A percentile compares a stretch with the other conserved stretches of the same genome.
Evolutionary conservation across 2,888 invertebrate species (phyloP).

Genomic region (Melipona bicolor): DNA sequence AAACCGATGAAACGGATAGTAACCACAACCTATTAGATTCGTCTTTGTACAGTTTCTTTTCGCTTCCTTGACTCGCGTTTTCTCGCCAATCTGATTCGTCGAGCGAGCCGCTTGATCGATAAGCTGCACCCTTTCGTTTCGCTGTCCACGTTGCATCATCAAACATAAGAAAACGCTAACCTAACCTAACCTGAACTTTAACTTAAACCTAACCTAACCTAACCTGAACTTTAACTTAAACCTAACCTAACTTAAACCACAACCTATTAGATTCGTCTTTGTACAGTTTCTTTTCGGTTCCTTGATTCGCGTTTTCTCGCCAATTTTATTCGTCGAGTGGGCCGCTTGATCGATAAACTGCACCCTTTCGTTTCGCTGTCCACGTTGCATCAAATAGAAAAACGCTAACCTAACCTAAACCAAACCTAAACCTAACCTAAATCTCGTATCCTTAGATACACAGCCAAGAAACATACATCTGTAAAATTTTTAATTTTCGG

Average conservation of each 20-base stretch:
- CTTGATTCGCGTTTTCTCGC: not conserved
- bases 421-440: too few relatives aligned
- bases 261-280: constrained; percentile 30
- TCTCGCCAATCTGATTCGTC: not conserved
- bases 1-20: constrained; percentile 67
- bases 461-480: too few relatives aligned
- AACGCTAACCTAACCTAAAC: not conserved
- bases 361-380: not conserved
- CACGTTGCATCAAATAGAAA: not conserved
- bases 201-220: not conserved
- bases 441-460: too few relatives aligned
- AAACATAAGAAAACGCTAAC: not conserved
- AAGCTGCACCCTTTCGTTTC: not conserved
- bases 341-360: not conserved
- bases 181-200: too few relatives aligned
- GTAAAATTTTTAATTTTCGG: too few relatives aligned
- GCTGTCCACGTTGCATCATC: not conserved
- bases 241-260: not conserved
- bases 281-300: constrained; percentile 25
- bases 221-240: too few relatives aligned
- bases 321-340: not conserved
- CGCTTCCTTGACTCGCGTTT: constrained; percentile 1
- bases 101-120: not conserved
- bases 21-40: constrained; percentile 38
- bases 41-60: constrained; percentile 22